Evolutionary conservation across 1,140 invertebrate genomes (phyloP), one percentile per base, ranked within the genome.

Genomic region (Pogonus chalceus): DNA sequence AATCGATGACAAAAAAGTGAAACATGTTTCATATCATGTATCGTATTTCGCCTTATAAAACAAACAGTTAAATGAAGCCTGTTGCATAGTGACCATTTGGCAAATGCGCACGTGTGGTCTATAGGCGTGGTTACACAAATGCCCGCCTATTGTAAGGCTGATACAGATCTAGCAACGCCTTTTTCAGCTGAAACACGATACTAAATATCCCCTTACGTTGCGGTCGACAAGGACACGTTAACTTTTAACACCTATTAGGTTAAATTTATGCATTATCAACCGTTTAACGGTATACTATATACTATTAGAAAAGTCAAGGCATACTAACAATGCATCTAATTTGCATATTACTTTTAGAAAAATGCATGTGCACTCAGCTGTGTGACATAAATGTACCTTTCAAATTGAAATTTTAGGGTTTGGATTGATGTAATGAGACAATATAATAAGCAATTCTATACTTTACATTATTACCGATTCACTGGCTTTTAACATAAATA

Each of bases 221-320:
- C 47, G 20, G 18, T 20, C n/a, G n/a, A n/a, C n/a, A n/a, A n/a
- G n/a, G 21, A 22, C 37, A 43, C 37, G 52, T 52, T 54, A 57
- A 52, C 50, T 56, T 22, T 23, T 49, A 52, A 55, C 58, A 57
- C 55, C 52, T 59, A 59, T 59, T 59, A 59, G 56, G 56, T 54
- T 53, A 57, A 57, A 59, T 57, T 59, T 59, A 57, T 57, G 49
- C 55, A 49, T 47, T 57, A 55, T 49, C 56, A 59, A 59, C 54
- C 57, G 58, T 59, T 59, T 59, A 57, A 59, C 58, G n/a, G n/a
- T n/a, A n/a, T n/a, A n/a, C n/a, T n/a, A n/a, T n/a, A n/a, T 57
- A 43, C 50, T 47, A 39, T 54, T 59, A 60, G 24, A 56, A 49
- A 58, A 60, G 53, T 57, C 52, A 52, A 23, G 47, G 22, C 24